phyloP scores from a whole-genome alignment of 2,113 vertebrate species.

The Corynorhinus townsendii region DNA sequence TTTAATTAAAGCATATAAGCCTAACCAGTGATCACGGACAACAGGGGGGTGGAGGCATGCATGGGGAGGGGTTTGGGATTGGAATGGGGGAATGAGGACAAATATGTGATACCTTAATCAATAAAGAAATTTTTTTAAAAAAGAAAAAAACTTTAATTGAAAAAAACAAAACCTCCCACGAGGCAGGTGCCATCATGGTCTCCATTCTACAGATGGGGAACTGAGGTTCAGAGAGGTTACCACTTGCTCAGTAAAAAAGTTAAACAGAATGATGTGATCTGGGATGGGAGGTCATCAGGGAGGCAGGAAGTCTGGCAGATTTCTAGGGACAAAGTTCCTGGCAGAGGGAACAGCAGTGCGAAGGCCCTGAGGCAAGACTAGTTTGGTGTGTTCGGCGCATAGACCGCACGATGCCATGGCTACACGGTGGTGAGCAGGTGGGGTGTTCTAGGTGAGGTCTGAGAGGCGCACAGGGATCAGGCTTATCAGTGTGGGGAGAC shows the following conservation, averaged over 20 bases:
- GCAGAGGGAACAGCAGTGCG: not conserved
- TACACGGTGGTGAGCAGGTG: not conserved
- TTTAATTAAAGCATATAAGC: not conserved
- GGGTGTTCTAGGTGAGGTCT: not conserved
- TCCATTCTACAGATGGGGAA: not conserved
- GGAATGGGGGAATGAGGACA: too few species aligned
- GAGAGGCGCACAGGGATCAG: not conserved
- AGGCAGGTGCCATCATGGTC: not conserved
- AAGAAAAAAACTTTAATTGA: not conserved
- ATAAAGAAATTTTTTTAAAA: too few species aligned
- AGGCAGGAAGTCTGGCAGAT: not conserved
- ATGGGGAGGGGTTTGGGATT: too few species aligned
- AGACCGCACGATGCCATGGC: not conserved
- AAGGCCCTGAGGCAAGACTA: not conserved
- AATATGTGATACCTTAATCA: too few species aligned
- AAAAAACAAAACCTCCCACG: not conserved
- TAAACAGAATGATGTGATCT: not conserved
- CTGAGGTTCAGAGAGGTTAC: not conserved
- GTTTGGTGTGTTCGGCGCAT: not conserved
- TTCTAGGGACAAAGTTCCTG: not conserved
- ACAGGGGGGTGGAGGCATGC: too few species aligned
- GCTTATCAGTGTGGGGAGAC: not conserved
- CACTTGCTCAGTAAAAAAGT: not conserved
- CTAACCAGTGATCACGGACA: too few species aligned
- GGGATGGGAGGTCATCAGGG: not conserved